phyloP scores from a whole-genome alignment of 2,113 vertebrate species.

The Paramisgurnus dabryanus region DNA sequence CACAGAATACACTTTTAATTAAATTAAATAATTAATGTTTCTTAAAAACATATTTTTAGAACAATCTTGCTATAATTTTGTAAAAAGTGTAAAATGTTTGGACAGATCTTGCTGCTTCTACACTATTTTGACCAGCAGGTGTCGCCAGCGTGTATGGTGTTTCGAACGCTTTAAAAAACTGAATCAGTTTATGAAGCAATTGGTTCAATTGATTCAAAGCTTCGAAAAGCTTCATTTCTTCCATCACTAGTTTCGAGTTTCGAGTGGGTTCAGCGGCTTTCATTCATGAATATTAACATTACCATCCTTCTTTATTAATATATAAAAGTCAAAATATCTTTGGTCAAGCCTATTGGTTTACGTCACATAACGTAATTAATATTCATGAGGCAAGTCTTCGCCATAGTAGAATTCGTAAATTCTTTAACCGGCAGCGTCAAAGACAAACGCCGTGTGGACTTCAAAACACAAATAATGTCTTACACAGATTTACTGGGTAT shows the following conservation, averaged over 20 bases:
- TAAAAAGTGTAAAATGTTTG: too few species aligned
- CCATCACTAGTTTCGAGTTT: neutral
- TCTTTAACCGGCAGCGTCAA: conserved; percentile 72
- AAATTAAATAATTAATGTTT: too few species aligned
- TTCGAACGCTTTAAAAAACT: too few species aligned
- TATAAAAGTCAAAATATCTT: neutral
- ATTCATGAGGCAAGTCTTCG: neutral
- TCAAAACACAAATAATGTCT: conserved; percentile 55
- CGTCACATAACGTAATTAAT: neutral
- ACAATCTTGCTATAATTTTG: too few species aligned
- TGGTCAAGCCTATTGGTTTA: neutral
- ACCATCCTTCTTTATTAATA: neutral
- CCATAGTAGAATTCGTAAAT: conserved; percentile 62
- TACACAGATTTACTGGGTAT: conserved; percentile 64
- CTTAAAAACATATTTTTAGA: too few species aligned
- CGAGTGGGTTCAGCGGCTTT: neutral
- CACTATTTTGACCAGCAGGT: too few species aligned
- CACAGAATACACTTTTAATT: too few species aligned
- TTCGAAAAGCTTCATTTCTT: too few species aligned
- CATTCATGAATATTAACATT: neutral
- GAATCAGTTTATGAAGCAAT: too few species aligned
- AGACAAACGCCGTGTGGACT: conserved; percentile 59
- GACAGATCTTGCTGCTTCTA: too few species aligned
- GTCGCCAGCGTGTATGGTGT: too few species aligned
- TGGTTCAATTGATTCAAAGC: too few species aligned